Percentiles rank a stretch among this genome's conserved stretches.
Conservation (phyloP, 2,113 vertebrate species). For the Aegithalos caudatus region DNA sequence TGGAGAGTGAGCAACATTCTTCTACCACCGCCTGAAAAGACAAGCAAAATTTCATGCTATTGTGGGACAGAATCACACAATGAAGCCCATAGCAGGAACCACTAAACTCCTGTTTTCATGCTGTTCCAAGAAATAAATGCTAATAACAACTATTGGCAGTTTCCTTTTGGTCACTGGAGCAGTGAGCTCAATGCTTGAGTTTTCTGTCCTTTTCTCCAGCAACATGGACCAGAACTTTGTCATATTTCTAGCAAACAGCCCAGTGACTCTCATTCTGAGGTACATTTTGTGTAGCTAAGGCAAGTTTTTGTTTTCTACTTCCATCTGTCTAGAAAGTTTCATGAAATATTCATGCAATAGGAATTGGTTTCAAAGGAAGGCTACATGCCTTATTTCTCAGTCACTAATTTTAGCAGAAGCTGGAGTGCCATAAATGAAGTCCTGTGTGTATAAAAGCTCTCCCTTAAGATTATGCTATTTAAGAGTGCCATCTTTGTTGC, state of each 20-base stretch:
- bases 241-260: background rate
- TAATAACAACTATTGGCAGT: background rate
- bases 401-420: background rate
- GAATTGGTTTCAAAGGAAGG: background rate
- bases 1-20: background rate
- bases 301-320: background rate
- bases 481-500: background rate
- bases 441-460: background rate
- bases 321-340: background rate
- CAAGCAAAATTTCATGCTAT: background rate
- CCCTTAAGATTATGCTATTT: background rate
- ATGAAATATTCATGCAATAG: constrained; percentile 3
- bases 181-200: background rate
- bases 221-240: background rate
- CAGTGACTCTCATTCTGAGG: background rate
- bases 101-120: background rate
- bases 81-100: background rate
- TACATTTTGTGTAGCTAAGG: background rate
- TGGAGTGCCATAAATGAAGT: background rate
- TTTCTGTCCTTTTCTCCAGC: background rate
- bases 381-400: background rate
- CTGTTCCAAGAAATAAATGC: background rate
- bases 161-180: background rate
- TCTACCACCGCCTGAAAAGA: background rate
- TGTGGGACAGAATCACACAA: background rate